phyloP scores from a whole-genome alignment of 2,113 vertebrate species.

The Beaufortia kweichowensis region DNA sequence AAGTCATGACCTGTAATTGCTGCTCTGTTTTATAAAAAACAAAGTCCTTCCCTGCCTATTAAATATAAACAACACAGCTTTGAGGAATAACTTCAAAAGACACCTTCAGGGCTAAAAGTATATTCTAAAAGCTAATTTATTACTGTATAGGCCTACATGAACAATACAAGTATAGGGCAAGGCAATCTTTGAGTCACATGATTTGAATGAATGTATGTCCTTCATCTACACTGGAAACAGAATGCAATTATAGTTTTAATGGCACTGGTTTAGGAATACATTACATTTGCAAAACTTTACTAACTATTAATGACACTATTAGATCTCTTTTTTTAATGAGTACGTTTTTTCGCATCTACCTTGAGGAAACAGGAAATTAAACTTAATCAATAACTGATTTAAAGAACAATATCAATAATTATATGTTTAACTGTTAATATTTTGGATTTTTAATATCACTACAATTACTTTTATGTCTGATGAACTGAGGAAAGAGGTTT shows the following conservation, averaged over 20 bases:
- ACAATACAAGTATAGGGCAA: slow-evolving; percentile 8
- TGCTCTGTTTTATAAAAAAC: slow-evolving; percentile 11
- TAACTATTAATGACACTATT: too few relatives aligned
- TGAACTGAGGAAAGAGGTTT: not conserved
- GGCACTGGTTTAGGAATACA: not conserved
- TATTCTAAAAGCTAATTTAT: not conserved
- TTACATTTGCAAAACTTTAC: not conserved
- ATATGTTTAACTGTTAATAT: not conserved
- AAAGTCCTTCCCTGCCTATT: not conserved
- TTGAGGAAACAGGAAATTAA: too few relatives aligned
- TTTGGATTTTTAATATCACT: not conserved
- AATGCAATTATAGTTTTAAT: not conserved
- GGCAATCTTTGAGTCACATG: not conserved
- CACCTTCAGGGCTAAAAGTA: not conserved
- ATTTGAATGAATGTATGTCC: not conserved
- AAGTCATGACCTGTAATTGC: slow-evolving; percentile 8
- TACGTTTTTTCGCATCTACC: too few relatives aligned
- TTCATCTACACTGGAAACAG: not conserved
- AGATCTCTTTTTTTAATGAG: not conserved
- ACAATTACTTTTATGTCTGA: too few relatives aligned
- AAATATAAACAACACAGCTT: slow-evolving; percentile 4
- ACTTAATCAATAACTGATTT: too few relatives aligned
- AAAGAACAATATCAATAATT: too few relatives aligned
- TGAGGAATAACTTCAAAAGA: not conserved
- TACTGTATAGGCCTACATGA: not conserved